Base-by-base conservation (phyloP, 1,140 invertebrate species). In the Drosophila bocki region DNA sequence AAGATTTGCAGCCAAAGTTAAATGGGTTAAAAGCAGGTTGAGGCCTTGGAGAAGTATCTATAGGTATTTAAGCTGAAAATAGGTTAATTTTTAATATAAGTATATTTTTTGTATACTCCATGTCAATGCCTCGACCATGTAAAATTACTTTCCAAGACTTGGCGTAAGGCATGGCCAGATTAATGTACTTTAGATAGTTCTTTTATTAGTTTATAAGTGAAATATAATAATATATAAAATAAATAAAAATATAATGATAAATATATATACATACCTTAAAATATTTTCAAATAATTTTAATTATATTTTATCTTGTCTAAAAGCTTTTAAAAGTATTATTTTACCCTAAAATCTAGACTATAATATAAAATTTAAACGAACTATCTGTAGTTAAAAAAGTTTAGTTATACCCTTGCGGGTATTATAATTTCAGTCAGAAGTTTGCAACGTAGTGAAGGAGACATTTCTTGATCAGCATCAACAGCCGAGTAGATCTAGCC, bases 1-100 rank as follows among this genome's bases (percentile, higher is more conserved):
- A 39, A 69, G 80, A 76, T 81, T 75, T 81, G 70, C 42, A 69
- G 51, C 50, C 56, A 59, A 85, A 88, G 80, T 83, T 88, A 83
- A 83, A 80, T 88, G 83, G 83, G 79, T 47, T 29, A 47, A 59
- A 17, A 8, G 54, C 15, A 32, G 29, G 2, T 17, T 17, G 32
- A 26, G 17, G 3, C 17, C 42, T 12, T 3, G 3, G 11, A 4
- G n/a, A 7, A 13, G 50, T 9, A 13, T 13, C 7, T 22, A 8
- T 37, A 15, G 37, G 11, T 37, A 13, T 54, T 37, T 54, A 15
- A 4, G 8, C 33, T 7, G 1, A 8, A 54, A 37, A 11, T 7
- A 22, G 33, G 17, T 37, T 9, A 3, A 19, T 19, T 33, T 51
- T 51, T 3, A 29, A 29, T 29, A 29, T 0, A 2, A 19, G 3